phyloP scores from a whole-genome alignment of 2,113 vertebrate species.

The Esox niger region DNA sequence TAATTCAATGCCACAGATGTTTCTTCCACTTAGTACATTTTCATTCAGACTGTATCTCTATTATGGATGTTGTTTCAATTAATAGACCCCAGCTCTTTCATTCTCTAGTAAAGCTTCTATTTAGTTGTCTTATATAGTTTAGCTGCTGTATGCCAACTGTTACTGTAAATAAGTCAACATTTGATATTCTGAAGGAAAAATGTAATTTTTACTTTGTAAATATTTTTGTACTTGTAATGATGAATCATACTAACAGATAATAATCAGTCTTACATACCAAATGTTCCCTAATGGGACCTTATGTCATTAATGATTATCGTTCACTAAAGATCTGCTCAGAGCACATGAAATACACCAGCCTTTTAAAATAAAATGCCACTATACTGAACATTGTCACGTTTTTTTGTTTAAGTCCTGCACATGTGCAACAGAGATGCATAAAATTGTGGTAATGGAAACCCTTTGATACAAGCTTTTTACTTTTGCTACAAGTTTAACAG shows the following conservation, averaged over 20 bases:
- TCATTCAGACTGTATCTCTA: background rate
- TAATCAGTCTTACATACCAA: background rate
- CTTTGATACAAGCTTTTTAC: no score
- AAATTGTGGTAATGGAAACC: background rate
- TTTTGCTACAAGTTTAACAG: no score
- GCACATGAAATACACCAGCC: conserved; percentile 28
- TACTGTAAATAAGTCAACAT: conserved; percentile 65
- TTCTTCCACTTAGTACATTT: background rate
- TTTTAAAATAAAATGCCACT: conserved; percentile 56
- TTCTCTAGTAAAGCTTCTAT: background rate
- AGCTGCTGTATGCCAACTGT: conserved; percentile 53
- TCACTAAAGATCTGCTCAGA: conserved; percentile 43
- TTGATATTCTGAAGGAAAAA: conserved; percentile 59
- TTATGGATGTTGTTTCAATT: background rate
- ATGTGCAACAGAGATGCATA: no score
- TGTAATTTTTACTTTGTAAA: conserved; percentile 67
- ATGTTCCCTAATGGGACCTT: conserved; percentile 40
- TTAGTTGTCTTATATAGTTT: conserved; percentile 36
- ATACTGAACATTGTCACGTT: background rate
- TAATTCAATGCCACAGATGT: background rate
- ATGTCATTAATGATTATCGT: conserved; percentile 38
- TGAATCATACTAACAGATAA: conserved; percentile 46
- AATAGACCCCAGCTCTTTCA: background rate
- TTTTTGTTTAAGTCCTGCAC: background rate
- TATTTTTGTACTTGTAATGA: conserved; percentile 68